Evolutionary conservation across 1,140 invertebrate genomes (phyloP), one percentile per base, ranked within the genome.

Genomic region (Sminthurides bifidus): DNA sequence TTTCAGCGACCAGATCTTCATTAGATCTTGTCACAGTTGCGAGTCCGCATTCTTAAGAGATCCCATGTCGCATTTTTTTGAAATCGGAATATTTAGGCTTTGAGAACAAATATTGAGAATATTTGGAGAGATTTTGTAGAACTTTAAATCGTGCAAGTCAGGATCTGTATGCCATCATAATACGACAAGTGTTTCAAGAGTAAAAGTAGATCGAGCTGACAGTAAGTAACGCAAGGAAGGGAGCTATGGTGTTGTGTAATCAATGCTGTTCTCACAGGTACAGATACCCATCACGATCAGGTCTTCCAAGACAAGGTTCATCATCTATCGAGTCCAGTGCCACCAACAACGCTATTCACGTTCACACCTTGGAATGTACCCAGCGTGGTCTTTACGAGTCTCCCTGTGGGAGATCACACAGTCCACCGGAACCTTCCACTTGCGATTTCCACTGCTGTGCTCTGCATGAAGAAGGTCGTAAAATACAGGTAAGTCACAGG

Each of bases 371-470:
- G 24, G 85, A 88, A 71, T 89, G 85, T 70, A 81, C 81, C 35
- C 58, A 60, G 48, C 33, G 63, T 33, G 61, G 61, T n/a, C 59
- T 62, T 35, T 63, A 60, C 61, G 26, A 58, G 58, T 50, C 58
- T 55, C 27, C 30, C 54, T 26, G 64, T 55, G 17, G 61, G 58
- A 26, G 41, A 55, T n/a, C 60, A 52, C 26, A 56, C 26, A 56
- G 61, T 41, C 60, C 63, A 33, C 63, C 63, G 30, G 60, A 60
- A 30, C 58, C 56, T 31, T 76, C 78, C 30, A 86, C 91, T 68
- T 93, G 90, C 74, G 90, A 93, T 72, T 93, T 93, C 72, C 90
- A 93, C 71, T 94, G 89, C 71, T 92, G 89, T 72, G 84, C 89
- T 29, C 75, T 93, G 54, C 89, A 92, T 75, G 87, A 92, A 69